Evolutionary conservation across 2,797 vertebrate species (phyloP), one percentile per base, ranked within the genome.

Genomic region (Clarias pachynema): DNA sequence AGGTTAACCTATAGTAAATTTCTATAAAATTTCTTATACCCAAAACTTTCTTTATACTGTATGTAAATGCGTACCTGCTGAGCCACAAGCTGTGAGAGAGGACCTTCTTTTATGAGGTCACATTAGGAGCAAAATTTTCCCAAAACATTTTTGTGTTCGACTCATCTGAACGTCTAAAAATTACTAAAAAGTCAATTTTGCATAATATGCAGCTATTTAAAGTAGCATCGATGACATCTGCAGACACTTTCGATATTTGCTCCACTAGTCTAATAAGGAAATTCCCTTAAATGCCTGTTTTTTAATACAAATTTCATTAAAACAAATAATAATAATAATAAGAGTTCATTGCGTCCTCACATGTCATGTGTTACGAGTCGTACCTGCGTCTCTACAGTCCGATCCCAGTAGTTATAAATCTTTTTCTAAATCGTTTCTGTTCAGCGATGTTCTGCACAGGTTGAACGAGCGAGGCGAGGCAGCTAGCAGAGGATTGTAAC

Each of bases 401-500:
- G 0, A 8, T 60, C 29, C 31, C 18, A 7, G 26, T 62, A 16
- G 78, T 75, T 77, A 60, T 77, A 59, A 86, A 81, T 85, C 68
- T 81, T 70, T 81, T 37, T 66, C 59, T 18, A 40, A 22, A 16
- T 8, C 2, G 49, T 56, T 60, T n/a, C 79, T 60, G 72, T 68
- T 79, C 62, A 59, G 26, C 62, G 26, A 18, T 26, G 81, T 72
- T 86, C 81, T 56, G 26, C 83, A 24, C 7, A 56, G 79, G 57
- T 29, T 24, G 37, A 53, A 37, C 37, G 10, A 49, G 29, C 15
- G 8, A 40, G 62, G 62, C 66, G 34, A 72, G 79, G 34, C 65
- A 37, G 66, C 66, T 5, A 79, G 81, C 29, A 59, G 74, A 82
- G 79, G 82, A 66, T 81, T 74, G 82, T 84, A 86, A 86, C 77